Evolutionary conservation across 92 coral and sea anemone species (phyloP).

Genomic region (Muricea muricata): DNA sequence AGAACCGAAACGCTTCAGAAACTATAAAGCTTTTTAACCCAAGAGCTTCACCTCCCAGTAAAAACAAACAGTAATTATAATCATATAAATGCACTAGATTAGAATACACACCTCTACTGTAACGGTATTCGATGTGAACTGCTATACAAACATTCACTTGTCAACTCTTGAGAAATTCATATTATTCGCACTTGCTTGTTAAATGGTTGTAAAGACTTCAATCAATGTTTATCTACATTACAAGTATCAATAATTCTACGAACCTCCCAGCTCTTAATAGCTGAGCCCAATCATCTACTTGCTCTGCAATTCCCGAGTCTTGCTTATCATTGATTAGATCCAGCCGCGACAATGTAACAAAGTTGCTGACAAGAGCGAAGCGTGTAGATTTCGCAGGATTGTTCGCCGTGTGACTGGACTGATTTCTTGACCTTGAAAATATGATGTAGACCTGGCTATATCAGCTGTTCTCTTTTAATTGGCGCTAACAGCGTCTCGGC

Average conservation of each 20-base stretch:
- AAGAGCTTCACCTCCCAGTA: no score
- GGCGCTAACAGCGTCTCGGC: background rate
- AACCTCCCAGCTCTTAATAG: background rate
- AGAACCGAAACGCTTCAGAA: no score
- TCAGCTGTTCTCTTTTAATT: constrained; percentile 22
- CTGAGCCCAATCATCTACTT: background rate
- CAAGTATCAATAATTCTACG: background rate
- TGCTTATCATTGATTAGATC: background rate
- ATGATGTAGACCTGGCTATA: background rate
- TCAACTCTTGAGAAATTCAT: background rate
- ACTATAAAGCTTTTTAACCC: no score
- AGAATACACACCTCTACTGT: background rate
- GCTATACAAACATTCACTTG: background rate
- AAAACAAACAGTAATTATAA: background rate
- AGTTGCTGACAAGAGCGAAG: background rate
- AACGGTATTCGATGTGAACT: background rate
- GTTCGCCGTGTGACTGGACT: background rate
- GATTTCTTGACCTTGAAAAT: background rate
- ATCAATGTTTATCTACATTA: background rate
- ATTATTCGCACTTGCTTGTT: background rate
- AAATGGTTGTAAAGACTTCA: background rate
- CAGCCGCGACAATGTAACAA: constrained; percentile 16
- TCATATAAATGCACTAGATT: background rate
- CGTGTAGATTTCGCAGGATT: constrained; percentile 6
- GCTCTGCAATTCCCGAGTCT: background rate